Percentiles rank a stretch among this genome's conserved stretches.
Evolutionary conservation across 2,888 invertebrate species (phyloP).

Genomic region (Agriopis aurantiaria): DNA sequence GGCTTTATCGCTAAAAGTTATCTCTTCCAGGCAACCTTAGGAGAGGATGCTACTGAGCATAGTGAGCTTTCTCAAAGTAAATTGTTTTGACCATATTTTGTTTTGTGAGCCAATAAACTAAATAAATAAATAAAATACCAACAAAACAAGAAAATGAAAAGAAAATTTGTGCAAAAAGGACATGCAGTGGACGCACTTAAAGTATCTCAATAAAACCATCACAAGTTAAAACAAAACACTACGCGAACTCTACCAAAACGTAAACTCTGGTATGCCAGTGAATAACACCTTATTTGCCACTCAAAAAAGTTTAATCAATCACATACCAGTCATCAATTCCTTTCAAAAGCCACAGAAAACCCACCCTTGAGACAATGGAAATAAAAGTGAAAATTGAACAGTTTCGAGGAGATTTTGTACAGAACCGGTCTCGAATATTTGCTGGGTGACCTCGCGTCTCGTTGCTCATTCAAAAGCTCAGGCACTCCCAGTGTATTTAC

Average conservation of each 20-base stretch:
- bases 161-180: too few relatives aligned
- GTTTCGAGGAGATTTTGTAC: conserved; percentile 36
- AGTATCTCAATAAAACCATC: conserved; percentile 5
- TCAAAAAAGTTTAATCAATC: conserved; percentile 54
- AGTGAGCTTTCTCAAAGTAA: too few relatives aligned
- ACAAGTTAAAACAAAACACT: conserved; percentile 19
- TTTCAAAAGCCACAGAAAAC: conserved; percentile 32
- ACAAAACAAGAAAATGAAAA: too few relatives aligned
- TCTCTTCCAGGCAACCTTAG: too few relatives aligned
- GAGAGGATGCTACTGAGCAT: too few relatives aligned
- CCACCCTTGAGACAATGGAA: conserved; percentile 20
- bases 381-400: conserved; percentile 42
- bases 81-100: too few relatives aligned
- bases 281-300: conserved; percentile 54
- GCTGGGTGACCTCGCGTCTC: conserved; percentile 52
- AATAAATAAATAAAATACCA: too few relatives aligned
- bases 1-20: too few relatives aligned
- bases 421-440: conserved; percentile 52
- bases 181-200: background rate
- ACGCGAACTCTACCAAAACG: conserved; percentile 34
- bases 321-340: conserved; percentile 43
- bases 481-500: conserved; percentile 43
- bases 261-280: conserved; percentile 45
- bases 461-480: conserved; percentile 48
- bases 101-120: too few relatives aligned